Percentiles rank a stretch among this genome's conserved stretches.
Evolutionary conservation across 1,140 invertebrate species (phyloP).

Genomic region (Venturia canescens): DNA sequence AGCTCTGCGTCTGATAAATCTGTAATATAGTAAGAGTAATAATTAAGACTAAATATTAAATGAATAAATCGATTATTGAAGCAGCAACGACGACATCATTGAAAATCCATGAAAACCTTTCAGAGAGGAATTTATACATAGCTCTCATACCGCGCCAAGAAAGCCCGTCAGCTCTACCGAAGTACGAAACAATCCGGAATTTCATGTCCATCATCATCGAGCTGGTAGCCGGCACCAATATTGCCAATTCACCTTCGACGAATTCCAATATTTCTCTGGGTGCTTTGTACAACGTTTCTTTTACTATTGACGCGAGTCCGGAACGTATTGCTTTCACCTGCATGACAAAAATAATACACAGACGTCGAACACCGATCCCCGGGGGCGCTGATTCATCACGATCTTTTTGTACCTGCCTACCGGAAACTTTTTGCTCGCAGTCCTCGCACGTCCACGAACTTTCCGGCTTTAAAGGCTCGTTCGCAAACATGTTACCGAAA

Average conservation of each 20-base stretch:
- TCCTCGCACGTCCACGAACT: constrained; percentile 62
- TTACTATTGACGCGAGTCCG: constrained; percentile 54
- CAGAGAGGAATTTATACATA: not conserved
- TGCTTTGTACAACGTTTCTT: constrained; percentile 54
- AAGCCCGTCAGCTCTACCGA: constrained; percentile 59
- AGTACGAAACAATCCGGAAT: constrained; percentile 65
- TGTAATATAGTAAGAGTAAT: constrained; percentile 47
- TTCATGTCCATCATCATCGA: constrained; percentile 64
- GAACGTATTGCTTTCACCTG: constrained; percentile 65
- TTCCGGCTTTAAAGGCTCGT: constrained; percentile 55
- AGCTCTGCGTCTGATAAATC: constrained; percentile 67
- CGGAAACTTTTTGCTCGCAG: constrained; percentile 58
- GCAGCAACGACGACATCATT: too few species aligned
- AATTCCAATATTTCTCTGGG: constrained; percentile 60
- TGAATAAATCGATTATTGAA: not conserved
- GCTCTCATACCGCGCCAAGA: constrained; percentile 62
- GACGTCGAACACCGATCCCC: not conserved
- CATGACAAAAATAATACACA: constrained; percentile 25
- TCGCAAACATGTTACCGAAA: constrained; percentile 59
- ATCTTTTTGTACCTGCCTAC: constrained; percentile 60
- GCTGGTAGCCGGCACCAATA: constrained; percentile 63
- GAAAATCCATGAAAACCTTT: too few species aligned
- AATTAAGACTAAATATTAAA: constrained; percentile 2
- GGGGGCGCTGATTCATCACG: not conserved
- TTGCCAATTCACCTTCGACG: constrained; percentile 57